Percentiles rank a stretch among this genome's conserved stretches.
phyloP scores from a whole-genome alignment of 2,797 vertebrate species.

The Chaenodraco wilsoni region DNA sequence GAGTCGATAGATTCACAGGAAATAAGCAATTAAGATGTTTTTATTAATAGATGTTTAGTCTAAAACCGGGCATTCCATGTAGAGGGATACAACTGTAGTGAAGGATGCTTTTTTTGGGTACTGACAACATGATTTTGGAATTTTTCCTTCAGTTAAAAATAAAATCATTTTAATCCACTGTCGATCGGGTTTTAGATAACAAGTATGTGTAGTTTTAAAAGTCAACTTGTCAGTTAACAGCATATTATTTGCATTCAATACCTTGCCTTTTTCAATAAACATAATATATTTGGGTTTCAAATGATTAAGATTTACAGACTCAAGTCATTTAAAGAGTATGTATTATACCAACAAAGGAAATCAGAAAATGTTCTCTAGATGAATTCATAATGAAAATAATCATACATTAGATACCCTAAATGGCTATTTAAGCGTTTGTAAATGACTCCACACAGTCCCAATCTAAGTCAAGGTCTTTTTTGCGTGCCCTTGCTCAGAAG shows the following conservation, averaged over 20 bases:
- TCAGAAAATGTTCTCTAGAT: background rate
- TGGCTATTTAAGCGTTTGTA: background rate
- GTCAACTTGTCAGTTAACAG: background rate
- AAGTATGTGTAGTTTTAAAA: background rate
- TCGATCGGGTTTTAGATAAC: background rate
- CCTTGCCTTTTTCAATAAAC: background rate
- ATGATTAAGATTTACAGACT: too few relatives aligned
- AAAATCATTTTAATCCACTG: background rate
- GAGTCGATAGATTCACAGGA: constrained; percentile 36
- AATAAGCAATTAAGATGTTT: constrained; percentile 33
- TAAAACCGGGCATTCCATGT: constrained; percentile 21
- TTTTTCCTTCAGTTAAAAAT: background rate
- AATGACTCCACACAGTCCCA: constrained; percentile 1
- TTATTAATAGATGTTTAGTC: constrained; percentile 53
- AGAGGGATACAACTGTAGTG: background rate
- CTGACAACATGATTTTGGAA: background rate
- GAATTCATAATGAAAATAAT: background rate
- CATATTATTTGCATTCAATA: background rate
- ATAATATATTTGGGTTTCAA: too few relatives aligned
- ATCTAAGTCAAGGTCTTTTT: constrained; percentile 26
- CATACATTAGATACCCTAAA: background rate
- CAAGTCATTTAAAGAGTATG: background rate
- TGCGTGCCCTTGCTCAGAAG: constrained; percentile 25
- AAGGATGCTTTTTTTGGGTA: constrained; percentile 4
- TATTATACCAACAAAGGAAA: background rate